A percentile compares a stretch with the other conserved stretches of the same genome.
phyloP scores from a whole-genome alignment of 2,888 invertebrate species.

The Cyclophora punctaria region DNA sequence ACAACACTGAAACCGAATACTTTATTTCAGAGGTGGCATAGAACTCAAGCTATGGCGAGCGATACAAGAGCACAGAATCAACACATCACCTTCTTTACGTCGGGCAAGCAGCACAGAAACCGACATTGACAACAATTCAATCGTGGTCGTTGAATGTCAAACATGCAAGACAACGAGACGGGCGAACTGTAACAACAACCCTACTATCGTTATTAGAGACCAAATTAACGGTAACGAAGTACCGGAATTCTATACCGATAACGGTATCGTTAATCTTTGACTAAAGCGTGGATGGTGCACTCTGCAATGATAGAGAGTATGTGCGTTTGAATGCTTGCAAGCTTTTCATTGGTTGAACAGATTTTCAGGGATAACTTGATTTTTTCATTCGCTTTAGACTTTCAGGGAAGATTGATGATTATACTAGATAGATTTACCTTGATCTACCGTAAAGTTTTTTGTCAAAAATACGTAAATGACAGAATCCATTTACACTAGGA shows the following conservation, averaged over 20 bases:
- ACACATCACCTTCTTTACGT: constrained; percentile 36
- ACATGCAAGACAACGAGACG: constrained; percentile 43
- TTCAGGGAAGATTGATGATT: no score
- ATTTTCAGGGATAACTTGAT: no score
- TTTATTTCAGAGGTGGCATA: constrained; percentile 80
- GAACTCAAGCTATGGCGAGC: constrained; percentile 91
- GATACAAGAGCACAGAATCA: constrained; percentile 77
- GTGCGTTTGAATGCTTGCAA: not conserved
- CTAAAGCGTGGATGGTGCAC: constrained; percentile 71
- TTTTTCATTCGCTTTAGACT: no score
- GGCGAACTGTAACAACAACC: constrained; percentile 36
- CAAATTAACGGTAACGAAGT: constrained; percentile 46
- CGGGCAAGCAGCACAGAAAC: constrained; percentile 63
- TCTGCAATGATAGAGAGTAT: constrained; percentile 41
- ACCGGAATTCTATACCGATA: constrained; percentile 46
- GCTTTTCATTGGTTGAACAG: no score
- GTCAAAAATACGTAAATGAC: no score
- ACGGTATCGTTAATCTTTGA: constrained; percentile 58
- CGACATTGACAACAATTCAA: constrained; percentile 62
- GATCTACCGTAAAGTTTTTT: no score
- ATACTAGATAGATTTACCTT: no score
- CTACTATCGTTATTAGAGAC: constrained; percentile 54
- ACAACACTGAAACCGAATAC: no score
- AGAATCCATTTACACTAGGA: no score
- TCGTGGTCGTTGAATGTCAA: constrained; percentile 63